Base-by-base conservation (phyloP, 2,888 invertebrate species). In the Folsomia candida region DNA sequence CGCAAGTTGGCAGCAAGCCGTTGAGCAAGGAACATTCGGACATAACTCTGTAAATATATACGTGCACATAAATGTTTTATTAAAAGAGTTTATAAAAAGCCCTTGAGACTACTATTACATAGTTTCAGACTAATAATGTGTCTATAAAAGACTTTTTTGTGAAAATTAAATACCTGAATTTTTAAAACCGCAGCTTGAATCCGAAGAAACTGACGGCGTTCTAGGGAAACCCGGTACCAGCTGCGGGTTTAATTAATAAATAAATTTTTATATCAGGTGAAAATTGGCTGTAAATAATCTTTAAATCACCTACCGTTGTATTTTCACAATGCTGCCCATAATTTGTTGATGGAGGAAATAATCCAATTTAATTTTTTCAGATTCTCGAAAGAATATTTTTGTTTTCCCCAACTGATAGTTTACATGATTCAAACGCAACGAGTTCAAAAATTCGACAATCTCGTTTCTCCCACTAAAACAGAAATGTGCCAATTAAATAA, bases 351-450 rank as follows among this genome's bases (percentile, higher is more conserved):
- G 97, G 67, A 97, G 86, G 79, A 92, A 89, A 81, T 93, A 92
- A 82, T 97, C 97, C 76, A 97, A 85, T 82, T 93, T 91, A 80
- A 93, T 89, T 84, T 97, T 96, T 83, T 97, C 95, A 28, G 93
- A 92, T 83, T 97, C 97, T 54, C 97, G 87, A 86, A 97, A 88
- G 83, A 96, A 97, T 75, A 97, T 92, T 86, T 97, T 97, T 22
- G 91, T 91, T 69, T 88, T 87, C 67, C 91, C 91, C 78, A 96
- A 87, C 84, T 97, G 96, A 85, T 94, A 94, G 83, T 95, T 94
- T 82, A 93, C 92, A 72, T 90, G 87, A 82, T 95, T 93, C 76
- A 96, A 86, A 82, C 93, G 91, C 75, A 94, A 86, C 6, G 90
- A 91, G 18, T 90, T 87, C 63, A 97, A 85, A 84, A 96, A 96